Base-by-base conservation (phyloP, 2,113 vertebrate genomes). In the Chlorodrepanis virens region DNA sequence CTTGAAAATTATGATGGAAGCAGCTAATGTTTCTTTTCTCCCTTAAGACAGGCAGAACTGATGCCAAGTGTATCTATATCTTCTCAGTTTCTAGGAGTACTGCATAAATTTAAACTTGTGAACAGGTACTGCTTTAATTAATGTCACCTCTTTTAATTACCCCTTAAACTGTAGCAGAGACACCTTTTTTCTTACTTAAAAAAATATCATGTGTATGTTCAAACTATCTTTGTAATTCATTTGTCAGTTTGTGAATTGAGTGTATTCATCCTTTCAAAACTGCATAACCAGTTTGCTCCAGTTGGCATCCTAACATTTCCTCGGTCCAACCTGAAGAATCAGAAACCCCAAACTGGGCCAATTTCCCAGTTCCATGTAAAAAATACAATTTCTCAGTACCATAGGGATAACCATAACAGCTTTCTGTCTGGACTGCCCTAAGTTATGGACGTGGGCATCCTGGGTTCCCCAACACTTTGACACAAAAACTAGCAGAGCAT, bases 391-490 rank as follows among this genome's bases (percentile, higher is more conserved):
- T 81, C n/a, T 47, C 40, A 39, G 27, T 68, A 33, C n/a, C n/a
- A 33, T 4, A 29, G 13, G 27, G 17, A 72, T 45, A 76, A 5
- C 21, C 12, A 40, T 31, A 68, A 8, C 5, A 52, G 9, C 17
- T 29, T 87, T 79, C 35, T 53, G 22, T 29, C 24, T 76, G 28
- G 28, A 22, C 40, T 79, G 15, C 9, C 39, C 74, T 39, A 54
- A 59, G 19, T 40, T n/a, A 21, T 16, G 16, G 24, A 31, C 0
- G 0, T 54, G 29, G 27, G 19, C 33, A 52, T 77, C 11, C 22
- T 47, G 37, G 28, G 22, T 5, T 56, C 9, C 27, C 5, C 31
- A 69, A 3, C 4, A 10, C 18, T 81, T 61, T 23, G 63, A 68
- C 57, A 53, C 14, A 57, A 88, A 94, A 87, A 11, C 6, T 54